A percentile compares a stretch with the other conserved stretches of the same genome.
Evolutionary conservation across 1,140 invertebrate species (phyloP).

Genomic region (Drosophila teissieri): DNA sequence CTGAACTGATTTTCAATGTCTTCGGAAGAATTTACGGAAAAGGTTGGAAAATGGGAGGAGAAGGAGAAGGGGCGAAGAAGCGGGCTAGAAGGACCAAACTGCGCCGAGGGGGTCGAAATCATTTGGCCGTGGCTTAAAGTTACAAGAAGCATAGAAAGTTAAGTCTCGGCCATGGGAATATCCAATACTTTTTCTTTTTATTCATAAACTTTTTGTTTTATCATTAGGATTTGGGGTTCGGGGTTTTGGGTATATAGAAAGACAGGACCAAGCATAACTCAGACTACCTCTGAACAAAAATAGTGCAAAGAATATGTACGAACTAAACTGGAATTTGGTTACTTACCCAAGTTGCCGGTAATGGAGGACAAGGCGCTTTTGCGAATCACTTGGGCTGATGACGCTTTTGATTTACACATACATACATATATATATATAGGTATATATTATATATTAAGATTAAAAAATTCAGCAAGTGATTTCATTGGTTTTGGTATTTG

Average conservation of each 20-base stretch:
- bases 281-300: constrained; percentile 58
- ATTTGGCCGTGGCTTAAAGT: background rate
- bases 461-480: constrained; percentile 75
- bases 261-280: constrained; percentile 45
- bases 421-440: constrained; percentile 74
- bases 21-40: constrained; percentile 17
- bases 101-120: background rate
- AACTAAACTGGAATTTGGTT: constrained; percentile 56
- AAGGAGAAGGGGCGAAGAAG: background rate
- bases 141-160: constrained; percentile 3
- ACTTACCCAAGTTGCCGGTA: constrained; percentile 84
- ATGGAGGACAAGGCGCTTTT: constrained; percentile 84
- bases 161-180: background rate
- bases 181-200: constrained; percentile 17
- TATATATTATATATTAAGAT: constrained; percentile 72
- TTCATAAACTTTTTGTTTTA: background rate
- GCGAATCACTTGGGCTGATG: constrained; percentile 84
- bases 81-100: constrained; percentile 10
- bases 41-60: background rate
- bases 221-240: background rate
- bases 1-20: constrained; percentile 12
- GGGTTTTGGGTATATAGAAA: background rate
- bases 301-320: constrained; percentile 53
- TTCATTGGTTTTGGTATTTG: constrained; percentile 35
- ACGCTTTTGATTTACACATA: constrained; percentile 84